phyloP scores from a whole-genome alignment of 2,113 vertebrate genomes.

The Oenanthe oenanthe region DNA sequence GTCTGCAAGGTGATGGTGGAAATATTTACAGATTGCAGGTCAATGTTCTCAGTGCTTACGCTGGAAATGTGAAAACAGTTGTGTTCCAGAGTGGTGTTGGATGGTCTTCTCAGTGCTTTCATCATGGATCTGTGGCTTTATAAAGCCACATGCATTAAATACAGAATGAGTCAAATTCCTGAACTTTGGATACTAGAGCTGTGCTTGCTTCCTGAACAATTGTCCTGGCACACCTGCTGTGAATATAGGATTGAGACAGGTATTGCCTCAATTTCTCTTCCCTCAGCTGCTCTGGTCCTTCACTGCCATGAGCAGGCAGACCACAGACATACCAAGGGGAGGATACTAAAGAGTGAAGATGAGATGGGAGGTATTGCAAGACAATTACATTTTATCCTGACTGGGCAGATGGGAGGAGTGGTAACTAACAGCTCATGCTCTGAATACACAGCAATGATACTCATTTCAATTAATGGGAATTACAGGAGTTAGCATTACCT shows the following conservation, averaged over 20 bases:
- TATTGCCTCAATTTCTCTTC: background rate
- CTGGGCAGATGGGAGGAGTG: background rate
- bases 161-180: background rate
- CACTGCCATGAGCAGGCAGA: background rate
- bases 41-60: background rate
- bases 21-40: background rate
- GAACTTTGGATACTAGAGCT: background rate
- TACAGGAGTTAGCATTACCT: background rate
- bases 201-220: background rate
- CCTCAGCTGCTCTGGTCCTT: background rate
- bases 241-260: background rate
- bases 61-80: background rate
- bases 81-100: background rate
- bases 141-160: background rate
- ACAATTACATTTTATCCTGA: background rate
- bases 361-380: background rate
- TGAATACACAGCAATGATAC: background rate
- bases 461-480: background rate
- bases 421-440: background rate
- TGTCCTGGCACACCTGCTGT: background rate
- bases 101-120: background rate
- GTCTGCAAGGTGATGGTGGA: background rate
- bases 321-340: background rate
- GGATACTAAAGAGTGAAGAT: background rate
- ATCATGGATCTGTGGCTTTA: background rate